Evolutionary conservation across 2,888 invertebrate species (phyloP).

Genomic region (Epinotia nisella): DNA sequence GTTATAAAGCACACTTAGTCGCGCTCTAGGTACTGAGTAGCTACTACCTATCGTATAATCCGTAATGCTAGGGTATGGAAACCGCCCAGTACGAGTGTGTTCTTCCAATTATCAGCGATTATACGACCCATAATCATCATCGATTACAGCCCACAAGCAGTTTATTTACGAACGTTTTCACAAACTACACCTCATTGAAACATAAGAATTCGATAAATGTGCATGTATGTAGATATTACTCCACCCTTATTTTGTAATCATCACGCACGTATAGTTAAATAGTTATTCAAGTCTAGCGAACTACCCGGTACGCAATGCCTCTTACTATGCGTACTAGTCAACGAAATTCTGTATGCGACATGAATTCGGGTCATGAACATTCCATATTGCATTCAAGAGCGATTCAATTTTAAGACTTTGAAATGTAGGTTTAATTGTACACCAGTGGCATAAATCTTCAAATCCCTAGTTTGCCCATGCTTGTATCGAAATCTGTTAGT

Average conservation of each 20-base stretch:
- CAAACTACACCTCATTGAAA: conserved; percentile 1
- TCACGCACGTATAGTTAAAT: conserved; percentile 44
- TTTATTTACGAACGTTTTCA: conserved; percentile 27
- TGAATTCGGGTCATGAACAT: conserved; percentile 75
- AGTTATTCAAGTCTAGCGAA: conserved; percentile 45
- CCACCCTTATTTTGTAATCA: conserved; percentile 46
- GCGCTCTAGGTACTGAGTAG: conserved; percentile 1
- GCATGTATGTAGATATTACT: conserved; percentile 2
- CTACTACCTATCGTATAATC: conserved; percentile 10
- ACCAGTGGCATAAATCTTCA: not conserved
- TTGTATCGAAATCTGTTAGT: not conserved
- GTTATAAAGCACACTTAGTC: conserved; percentile 18
- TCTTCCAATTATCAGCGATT: conserved; percentile 24
- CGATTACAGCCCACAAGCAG: conserved; percentile 16
- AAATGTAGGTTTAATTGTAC: not conserved
- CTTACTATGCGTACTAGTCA: conserved; percentile 63
- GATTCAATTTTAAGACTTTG: conserved; percentile 45
- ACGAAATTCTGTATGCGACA: conserved; percentile 67
- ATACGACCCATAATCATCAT: conserved; percentile 24
- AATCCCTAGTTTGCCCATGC: not conserved
- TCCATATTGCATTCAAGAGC: conserved; percentile 63
- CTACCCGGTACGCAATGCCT: conserved; percentile 45
- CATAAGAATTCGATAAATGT: conserved; percentile 10
- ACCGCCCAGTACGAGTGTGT: conserved; percentile 17
- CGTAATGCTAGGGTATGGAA: conserved; percentile 22